Percentiles rank a stretch among this genome's conserved stretches.
Conservation (phyloP, 2,888 invertebrate genomes). For the Galerucella nymphaeae region DNA sequence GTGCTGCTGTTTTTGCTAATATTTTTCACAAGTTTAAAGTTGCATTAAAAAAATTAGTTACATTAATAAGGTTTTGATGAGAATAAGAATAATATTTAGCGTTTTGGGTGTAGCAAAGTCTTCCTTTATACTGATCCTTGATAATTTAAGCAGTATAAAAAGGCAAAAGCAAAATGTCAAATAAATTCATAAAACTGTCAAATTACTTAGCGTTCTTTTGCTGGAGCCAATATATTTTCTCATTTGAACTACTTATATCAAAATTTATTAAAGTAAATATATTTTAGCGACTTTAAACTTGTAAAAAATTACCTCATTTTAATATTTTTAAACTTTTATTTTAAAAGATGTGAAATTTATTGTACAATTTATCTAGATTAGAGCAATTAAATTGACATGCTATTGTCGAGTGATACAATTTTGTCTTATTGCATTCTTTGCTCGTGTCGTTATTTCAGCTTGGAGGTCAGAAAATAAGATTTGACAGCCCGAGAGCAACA, state of each 20-base stretch:
- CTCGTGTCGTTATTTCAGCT: not conserved
- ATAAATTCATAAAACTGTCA: too few species aligned
- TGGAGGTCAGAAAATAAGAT: too few species aligned
- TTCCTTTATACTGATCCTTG: too few species aligned
- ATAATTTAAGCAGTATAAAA: too few species aligned
- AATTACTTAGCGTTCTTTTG: too few species aligned
- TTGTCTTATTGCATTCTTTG: not conserved
- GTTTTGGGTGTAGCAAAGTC: too few species aligned
- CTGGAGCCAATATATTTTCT: too few species aligned
- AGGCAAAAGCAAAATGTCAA: too few species aligned
- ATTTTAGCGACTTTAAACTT: not conserved
- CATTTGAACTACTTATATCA: too few species aligned
- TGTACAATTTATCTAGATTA: constrained; percentile 33
- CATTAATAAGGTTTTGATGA: not conserved
- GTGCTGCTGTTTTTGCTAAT: constrained; percentile 4
- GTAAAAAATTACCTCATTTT: not conserved
- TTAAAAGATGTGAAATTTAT: constrained; percentile 24
- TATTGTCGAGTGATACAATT: constrained; percentile 5
- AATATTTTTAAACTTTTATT: constrained; percentile 4
- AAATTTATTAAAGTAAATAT: too few species aligned
- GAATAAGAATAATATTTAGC: too few species aligned
- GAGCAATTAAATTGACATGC: constrained; percentile 21
- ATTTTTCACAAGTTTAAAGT: constrained; percentile 7
- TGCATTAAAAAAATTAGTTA: not conserved
- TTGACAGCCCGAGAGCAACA: too few species aligned